Conservation (phyloP, 2,888 invertebrate genomes). For the Andrena marginata region DNA sequence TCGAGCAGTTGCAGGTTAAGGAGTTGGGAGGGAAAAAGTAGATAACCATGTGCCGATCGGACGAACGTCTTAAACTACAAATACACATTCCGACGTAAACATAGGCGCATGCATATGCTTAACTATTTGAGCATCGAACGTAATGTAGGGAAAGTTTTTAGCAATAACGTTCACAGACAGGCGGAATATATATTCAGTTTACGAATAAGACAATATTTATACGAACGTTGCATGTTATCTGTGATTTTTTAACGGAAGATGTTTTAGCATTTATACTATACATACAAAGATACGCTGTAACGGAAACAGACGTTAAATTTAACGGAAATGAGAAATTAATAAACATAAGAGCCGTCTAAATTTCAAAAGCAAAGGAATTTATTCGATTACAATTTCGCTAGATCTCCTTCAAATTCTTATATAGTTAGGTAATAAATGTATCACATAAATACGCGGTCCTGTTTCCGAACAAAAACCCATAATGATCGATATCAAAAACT, state of each 20-base stretch:
- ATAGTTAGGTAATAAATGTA: constrained; percentile 31
- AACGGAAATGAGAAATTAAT: constrained; percentile 21
- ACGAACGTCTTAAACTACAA: constrained; percentile 40
- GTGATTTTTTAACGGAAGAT: constrained; percentile 73
- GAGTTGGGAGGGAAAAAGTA: constrained; percentile 76
- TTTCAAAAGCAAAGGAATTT: constrained; percentile 38
- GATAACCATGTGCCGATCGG: constrained; percentile 43
- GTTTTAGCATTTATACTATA: constrained; percentile 56
- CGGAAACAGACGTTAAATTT: constrained; percentile 26
- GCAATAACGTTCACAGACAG: constrained; percentile 51
- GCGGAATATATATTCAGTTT: constrained; percentile 69
- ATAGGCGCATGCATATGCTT: constrained; percentile 52
- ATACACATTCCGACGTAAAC: constrained; percentile 65
- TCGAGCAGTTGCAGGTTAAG: constrained; percentile 88
- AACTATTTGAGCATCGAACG: constrained; percentile 51
- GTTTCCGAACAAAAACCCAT: constrained; percentile 9
- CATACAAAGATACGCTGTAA: constrained; percentile 11
- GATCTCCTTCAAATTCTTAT: constrained; percentile 23
- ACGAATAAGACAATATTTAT: constrained; percentile 74
- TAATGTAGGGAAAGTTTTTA: constrained; percentile 64
- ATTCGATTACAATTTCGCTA: constrained; percentile 37
- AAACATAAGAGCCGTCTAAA: constrained; percentile 36
- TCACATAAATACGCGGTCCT: constrained; percentile 31
- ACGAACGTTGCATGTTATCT: constrained; percentile 73
- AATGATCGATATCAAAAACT: constrained; percentile 17